phyloP scores from a whole-genome alignment of 2,888 invertebrate genomes.

The Chrysotoxum bicinctum region DNA sequence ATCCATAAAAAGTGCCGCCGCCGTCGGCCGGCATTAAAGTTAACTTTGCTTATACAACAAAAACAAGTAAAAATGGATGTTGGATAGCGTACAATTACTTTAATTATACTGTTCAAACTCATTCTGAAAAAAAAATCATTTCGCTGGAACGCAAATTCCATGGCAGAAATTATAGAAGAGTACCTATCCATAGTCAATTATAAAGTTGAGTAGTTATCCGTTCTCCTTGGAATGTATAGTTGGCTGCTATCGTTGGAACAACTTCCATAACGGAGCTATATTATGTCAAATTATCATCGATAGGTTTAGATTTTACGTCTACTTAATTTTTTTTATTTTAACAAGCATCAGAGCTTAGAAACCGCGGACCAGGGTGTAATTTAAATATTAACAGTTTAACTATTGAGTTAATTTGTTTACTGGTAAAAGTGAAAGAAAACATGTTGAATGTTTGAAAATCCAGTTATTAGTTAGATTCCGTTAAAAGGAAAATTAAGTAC shows the following conservation, averaged over 20 bases:
- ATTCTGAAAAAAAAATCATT: conserved; percentile 35
- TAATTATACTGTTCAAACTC: conserved; percentile 50
- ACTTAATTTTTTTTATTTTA: background rate
- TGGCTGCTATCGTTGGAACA: too few species aligned
- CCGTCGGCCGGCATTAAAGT: conserved; percentile 5
- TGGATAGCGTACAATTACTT: conserved; percentile 56
- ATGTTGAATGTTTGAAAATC: background rate
- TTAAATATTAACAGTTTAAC: background rate
- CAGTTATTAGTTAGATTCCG: background rate
- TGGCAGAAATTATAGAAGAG: conserved; percentile 19
- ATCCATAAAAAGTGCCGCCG: conserved; percentile 60
- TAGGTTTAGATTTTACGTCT: background rate
- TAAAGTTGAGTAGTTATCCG: background rate
- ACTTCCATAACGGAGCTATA: background rate
- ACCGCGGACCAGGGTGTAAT: background rate
- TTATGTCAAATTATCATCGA: background rate
- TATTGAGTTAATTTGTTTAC: background rate
- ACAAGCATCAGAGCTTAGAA: background rate
- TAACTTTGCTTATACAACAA: background rate
- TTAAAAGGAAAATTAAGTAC: too few species aligned
- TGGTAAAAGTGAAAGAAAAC: background rate
- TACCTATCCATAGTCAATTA: background rate
- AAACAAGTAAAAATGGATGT: conserved; percentile 5
- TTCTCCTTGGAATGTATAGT: background rate
- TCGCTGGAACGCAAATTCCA: conserved; percentile 10